phyloP scores from a whole-genome alignment of 2,888 invertebrate genomes.

The Drosophila buzzatii region DNA sequence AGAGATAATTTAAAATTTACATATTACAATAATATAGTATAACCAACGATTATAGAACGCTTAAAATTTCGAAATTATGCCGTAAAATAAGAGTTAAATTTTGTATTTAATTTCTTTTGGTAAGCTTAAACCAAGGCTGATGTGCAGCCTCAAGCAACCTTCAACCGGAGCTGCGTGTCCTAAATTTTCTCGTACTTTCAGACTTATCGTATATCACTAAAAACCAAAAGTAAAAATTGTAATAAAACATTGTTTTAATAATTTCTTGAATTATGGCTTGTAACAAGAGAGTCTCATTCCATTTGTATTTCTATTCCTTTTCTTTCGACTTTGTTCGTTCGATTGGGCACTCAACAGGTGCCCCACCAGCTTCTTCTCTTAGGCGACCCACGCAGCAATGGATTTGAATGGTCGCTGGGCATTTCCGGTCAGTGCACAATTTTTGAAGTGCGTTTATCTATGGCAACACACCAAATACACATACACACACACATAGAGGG shows the following conservation, averaged over 20 bases:
- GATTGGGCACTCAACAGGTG: constrained; percentile 45
- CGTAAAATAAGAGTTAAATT: not conserved
- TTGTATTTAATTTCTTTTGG: not conserved
- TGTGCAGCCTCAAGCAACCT: too few species aligned
- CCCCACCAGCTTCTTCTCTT: constrained; percentile 11
- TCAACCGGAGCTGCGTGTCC: not conserved
- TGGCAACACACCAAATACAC: constrained; percentile 27
- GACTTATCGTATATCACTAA: not conserved
- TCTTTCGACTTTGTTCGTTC: constrained; percentile 1
- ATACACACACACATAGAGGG: not conserved
- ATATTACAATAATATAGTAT: too few species aligned
- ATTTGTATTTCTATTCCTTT: not conserved
- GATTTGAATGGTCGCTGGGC: constrained; percentile 45
- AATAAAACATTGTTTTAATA: not conserved
- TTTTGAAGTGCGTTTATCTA: constrained; percentile 48
- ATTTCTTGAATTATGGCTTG: not conserved
- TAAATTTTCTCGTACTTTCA: not conserved
- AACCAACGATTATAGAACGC: too few species aligned
- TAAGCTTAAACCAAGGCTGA: not conserved
- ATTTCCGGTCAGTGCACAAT: constrained; percentile 61
- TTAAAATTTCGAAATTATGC: too few species aligned
- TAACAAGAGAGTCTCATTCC: not conserved
- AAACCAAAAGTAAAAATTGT: not conserved
- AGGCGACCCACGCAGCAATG: constrained; percentile 28
- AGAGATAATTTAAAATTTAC: too few species aligned